Conservation (phyloP, 2,888 invertebrate genomes). For the Bruchidius siliquastri region DNA sequence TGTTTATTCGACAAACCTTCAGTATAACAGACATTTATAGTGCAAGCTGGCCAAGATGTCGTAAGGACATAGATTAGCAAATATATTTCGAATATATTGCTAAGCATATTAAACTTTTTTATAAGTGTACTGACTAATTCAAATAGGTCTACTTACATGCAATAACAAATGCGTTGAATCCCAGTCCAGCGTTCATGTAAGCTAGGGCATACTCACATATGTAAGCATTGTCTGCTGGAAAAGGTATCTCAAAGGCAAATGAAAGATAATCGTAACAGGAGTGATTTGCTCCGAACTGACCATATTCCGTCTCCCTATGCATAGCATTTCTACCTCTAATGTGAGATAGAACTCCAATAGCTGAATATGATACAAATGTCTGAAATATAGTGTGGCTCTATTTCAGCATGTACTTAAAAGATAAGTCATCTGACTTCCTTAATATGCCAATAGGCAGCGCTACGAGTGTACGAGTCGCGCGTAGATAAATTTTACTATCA, state of each 20-base stretch:
- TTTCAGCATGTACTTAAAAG: too few relatives aligned
- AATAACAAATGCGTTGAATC: conserved; percentile 23
- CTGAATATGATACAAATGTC: conserved; percentile 21
- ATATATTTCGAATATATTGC: too few relatives aligned
- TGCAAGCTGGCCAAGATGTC: too few relatives aligned
- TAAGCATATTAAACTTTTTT: too few relatives aligned
- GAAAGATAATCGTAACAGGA: conserved; percentile 25
- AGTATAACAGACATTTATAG: too few relatives aligned
- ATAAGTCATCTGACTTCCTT: too few relatives aligned
- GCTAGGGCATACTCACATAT: conserved; percentile 19
- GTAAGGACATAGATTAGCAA: too few relatives aligned
- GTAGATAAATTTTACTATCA: too few relatives aligned
- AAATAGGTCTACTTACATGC: conserved; percentile 23
- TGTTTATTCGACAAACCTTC: too few relatives aligned
- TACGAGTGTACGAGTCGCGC: too few relatives aligned
- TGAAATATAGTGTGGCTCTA: conserved; percentile 1
- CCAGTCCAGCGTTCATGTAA: conserved; percentile 26
- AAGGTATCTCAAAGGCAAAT: conserved; percentile 24
- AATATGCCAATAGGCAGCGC: too few relatives aligned
- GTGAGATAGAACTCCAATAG: conserved; percentile 26
- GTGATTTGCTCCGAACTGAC: conserved; percentile 18
- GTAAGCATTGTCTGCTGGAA: conserved; percentile 16
- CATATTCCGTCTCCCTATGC: conserved; percentile 11
- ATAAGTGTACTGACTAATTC: too few relatives aligned
- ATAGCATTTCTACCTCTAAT: conserved; percentile 20